These are phyloP conservation scores for Crocallis elinguaria DNA, from an alignment of 2,888 invertebrate genomes.

Conservation along the genomic window DNA sequence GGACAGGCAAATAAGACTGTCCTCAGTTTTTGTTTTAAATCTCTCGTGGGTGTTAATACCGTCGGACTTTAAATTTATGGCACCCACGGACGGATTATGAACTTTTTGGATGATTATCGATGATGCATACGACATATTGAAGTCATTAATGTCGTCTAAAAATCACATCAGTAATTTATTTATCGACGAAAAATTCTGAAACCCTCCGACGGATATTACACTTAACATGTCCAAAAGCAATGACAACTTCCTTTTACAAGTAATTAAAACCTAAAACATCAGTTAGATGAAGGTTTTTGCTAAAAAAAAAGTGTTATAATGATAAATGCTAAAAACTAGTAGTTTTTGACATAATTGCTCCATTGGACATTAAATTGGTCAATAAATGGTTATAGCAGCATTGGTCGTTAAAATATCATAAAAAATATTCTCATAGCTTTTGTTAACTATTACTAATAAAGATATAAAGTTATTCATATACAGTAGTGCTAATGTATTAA, in stretches of 20 bases:
- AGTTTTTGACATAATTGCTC: constrained; percentile 11
- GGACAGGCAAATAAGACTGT: constrained; percentile 72
- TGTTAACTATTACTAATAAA: constrained; percentile 34
- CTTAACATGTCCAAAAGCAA: constrained; percentile 25
- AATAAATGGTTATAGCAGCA: neutral
- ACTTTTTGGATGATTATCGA: constrained; percentile 41
- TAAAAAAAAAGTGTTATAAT: constrained; percentile 34
- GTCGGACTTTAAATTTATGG: constrained; percentile 50
- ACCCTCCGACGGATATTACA: constrained; percentile 27
- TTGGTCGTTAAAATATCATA: constrained; percentile 28
- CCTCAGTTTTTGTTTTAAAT: constrained; percentile 66
- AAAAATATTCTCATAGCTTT: constrained; percentile 16
- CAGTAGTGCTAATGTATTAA: constrained; percentile 39
- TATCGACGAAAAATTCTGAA: neutral
- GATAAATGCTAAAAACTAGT: constrained; percentile 30
- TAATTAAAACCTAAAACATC: constrained; percentile 34
- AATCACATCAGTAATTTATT: neutral
- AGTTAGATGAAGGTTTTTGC: constrained; percentile 35
- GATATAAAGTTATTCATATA: constrained; percentile 33
- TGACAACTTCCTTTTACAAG: constrained; percentile 39
- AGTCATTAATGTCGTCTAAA: constrained; percentile 36
- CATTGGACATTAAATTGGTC: constrained; percentile 20
- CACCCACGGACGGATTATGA: constrained; percentile 56
- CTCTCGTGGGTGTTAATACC: constrained; percentile 58
- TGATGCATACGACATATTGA: constrained; percentile 37